These are phyloP conservation scores for Conchocele bisecta DNA, from an alignment of 2,888 invertebrate species.

Conservation along the genomic window DNA sequence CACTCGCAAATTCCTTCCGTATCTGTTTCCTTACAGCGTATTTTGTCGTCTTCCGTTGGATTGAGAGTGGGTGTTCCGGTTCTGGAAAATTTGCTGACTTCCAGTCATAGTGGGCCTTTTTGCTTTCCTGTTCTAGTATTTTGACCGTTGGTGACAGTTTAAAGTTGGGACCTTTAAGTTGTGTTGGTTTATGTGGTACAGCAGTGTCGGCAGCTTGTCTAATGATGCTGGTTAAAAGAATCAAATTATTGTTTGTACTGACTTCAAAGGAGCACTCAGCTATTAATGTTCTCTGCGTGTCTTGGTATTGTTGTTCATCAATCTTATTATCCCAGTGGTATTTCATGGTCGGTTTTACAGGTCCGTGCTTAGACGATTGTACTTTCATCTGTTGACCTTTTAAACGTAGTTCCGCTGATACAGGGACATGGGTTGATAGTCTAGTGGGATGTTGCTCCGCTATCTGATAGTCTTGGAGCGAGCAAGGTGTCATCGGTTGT, in stretches of 20 bases:
- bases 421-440: constrained; percentile 6
- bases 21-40: constrained; percentile 6
- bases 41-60: constrained; percentile 5
- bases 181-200: not conserved
- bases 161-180: constrained; percentile 3
- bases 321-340: constrained; percentile 2
- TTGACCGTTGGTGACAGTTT: constrained; percentile 4
- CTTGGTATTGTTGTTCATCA: not conserved
- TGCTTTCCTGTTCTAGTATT: not conserved
- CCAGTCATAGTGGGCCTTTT: not conserved
- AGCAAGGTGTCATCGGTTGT: too few relatives aligned
- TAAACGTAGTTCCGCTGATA: not conserved
- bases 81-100: not conserved
- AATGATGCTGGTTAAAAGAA: not conserved
- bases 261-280: too few relatives aligned
- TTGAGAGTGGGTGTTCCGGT: constrained; percentile 5
- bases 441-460: not conserved
- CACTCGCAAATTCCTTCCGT: not conserved
- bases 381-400: not conserved
- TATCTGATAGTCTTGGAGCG: too few relatives aligned
- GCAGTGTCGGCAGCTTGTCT: not conserved
- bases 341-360: not conserved
- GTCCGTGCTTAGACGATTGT: not conserved
- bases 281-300: not conserved
- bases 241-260: not conserved